Evolutionary conservation across 2,113 vertebrate species (phyloP).

Genomic region (Emydura subglobosa): DNA sequence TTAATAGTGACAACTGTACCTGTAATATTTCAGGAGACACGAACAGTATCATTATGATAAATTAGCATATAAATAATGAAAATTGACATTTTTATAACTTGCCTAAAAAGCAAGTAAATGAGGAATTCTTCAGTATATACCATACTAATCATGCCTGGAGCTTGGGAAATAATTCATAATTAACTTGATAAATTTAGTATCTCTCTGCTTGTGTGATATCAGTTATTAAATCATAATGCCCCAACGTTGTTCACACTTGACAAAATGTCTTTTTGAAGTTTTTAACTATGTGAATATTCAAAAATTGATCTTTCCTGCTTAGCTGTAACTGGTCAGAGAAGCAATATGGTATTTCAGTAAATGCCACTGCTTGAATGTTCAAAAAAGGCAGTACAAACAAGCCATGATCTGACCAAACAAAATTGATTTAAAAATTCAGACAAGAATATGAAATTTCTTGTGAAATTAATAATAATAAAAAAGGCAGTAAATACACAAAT

Average conservation of each 20-base stretch:
- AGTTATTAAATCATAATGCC: slow-evolving; percentile 31
- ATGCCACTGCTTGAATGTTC: background rate
- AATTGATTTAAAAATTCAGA: background rate
- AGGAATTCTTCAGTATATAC: background rate
- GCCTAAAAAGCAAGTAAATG: slow-evolving; percentile 15
- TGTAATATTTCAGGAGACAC: background rate
- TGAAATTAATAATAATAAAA: background rate
- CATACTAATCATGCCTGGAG: background rate
- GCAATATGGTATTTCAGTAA: background rate
- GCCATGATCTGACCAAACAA: background rate
- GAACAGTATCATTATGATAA: background rate
- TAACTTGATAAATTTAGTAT: background rate
- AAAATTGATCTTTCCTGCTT: background rate
- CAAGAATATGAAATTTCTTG: background rate
- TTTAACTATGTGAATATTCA: background rate
- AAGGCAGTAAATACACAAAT: background rate
- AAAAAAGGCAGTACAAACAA: background rate
- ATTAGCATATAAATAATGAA: slow-evolving; percentile 11
- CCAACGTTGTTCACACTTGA: slow-evolving; percentile 11
- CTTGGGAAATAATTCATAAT: slow-evolving; percentile 6
- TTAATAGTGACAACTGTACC: background rate
- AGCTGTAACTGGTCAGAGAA: background rate
- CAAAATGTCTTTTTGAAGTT: background rate
- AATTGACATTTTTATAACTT: background rate
- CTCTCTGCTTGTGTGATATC: slow-evolving; percentile 11